A percentile compares a stretch with the other conserved stretches of the same genome.
phyloP scores from a whole-genome alignment of 2,113 vertebrate species.

The Grantiella picta region DNA sequence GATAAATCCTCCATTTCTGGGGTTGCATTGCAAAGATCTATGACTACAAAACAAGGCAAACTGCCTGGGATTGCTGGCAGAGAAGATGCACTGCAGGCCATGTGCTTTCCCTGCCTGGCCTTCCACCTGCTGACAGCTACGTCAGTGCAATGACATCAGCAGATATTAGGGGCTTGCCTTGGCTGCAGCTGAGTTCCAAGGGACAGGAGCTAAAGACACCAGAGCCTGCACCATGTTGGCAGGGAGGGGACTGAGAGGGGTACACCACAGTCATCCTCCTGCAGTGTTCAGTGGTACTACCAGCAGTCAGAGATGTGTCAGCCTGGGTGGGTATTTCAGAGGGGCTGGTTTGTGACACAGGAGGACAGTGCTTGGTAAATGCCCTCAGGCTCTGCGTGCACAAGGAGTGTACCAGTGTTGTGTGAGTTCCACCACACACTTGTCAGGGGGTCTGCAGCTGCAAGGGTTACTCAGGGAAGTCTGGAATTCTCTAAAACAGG shows the following conservation, averaged over 20 bases:
- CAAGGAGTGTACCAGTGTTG: neutral
- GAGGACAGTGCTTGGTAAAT: neutral
- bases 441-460: neutral
- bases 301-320: neutral
- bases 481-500: neutral
- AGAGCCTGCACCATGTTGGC: accelerated
- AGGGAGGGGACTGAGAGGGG: neutral
- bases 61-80: neutral
- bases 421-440: neutral
- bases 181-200: neutral
- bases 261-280: neutral
- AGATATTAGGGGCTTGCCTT: neutral
- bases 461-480: neutral
- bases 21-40: neutral
- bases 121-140: neutral
- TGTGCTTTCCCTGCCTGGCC: neutral
- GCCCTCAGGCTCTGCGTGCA: neutral
- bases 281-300: neutral
- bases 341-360: neutral
- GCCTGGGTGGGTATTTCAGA: neutral
- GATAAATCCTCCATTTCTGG: neutral
- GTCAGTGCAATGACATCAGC: neutral
- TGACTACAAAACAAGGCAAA: neutral
- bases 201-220: neutral
- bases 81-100: neutral